Base-by-base conservation (phyloP, 2,113 vertebrate species). In the Xyrauchen texanus region DNA sequence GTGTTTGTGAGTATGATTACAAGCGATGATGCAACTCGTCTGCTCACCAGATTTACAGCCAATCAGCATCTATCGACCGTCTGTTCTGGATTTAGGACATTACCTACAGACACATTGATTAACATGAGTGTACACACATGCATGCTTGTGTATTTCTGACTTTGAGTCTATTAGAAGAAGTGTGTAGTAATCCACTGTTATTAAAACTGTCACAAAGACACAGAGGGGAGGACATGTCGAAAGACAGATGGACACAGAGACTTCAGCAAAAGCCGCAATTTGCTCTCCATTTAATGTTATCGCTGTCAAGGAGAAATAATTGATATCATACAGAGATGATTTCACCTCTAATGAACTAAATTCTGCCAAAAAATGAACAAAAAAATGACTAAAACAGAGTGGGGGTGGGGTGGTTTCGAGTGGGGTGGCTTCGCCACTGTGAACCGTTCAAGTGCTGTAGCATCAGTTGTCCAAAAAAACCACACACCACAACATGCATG, bases 21-120 rank as follows among this genome's bases (percentile, higher is more conserved):
- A 53, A 67, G 77, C 89, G 89, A 91, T 92, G 92, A 92, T 84
- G 85, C 87, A 92, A 91, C 88, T 86, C 83, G 88, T 88, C 85
- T 84, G 81, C 87, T 87, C 81, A 85, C 90, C 82, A 89, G 91
- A 93, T 92, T 91, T 93, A 94, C 91, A 89, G 91, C 91, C 92
- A 94, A 93, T 95, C 93, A 92, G 91, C 90, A 87, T 87, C 83
- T 92, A 88, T 88, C 87, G 85, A 87, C 86, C 82, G 88, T 67
- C 79, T 81, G 78, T 73, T 88, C 86, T 74, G 85, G 76, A 87
- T 91, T 93, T 90, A 83, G 76, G 84, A 80, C 85, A 87, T 88
- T 90, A 88, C 73, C 76, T 82, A 79, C 45, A 68, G 42, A 55
- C 68, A 45, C 75, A 65, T 52, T 6, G 60, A 83, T 76, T 21